Evolutionary conservation across 1,140 invertebrate genomes (phyloP).

Genomic region (Ostrea edulis): DNA sequence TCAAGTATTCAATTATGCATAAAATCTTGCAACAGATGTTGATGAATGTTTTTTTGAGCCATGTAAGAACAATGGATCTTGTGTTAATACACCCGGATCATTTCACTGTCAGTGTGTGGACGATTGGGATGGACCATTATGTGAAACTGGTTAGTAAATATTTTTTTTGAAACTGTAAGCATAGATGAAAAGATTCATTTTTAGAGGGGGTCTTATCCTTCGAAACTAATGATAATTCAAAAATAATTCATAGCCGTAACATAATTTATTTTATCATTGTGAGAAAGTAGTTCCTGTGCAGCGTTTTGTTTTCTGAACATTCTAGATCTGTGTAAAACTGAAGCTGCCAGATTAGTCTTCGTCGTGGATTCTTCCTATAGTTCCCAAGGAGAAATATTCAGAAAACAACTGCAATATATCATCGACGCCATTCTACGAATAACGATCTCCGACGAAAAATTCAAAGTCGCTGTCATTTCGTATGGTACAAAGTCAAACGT

Average conservation of each 20-base stretch:
- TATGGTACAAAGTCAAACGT: neutral
- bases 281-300: no score
- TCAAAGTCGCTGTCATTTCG: slow-evolving; percentile 25
- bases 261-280: no score
- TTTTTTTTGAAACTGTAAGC: neutral
- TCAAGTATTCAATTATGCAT: no score
- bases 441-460: neutral
- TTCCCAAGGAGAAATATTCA: neutral
- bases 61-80: slow-evolving; percentile 28
- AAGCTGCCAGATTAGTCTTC: neutral
- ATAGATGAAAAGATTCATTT: no score
- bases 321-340: slow-evolving; percentile 29
- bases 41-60: neutral
- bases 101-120: slow-evolving; percentile 21
- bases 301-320: neutral
- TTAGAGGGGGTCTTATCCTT: no score
- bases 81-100: slow-evolving; percentile 17
- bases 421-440: neutral
- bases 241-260: no score
- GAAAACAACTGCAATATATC: slow-evolving; percentile 25
- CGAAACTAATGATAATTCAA: no score
- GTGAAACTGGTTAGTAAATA: slow-evolving; percentile 2
- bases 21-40: neutral
- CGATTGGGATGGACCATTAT: neutral
- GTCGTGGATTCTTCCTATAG: slow-evolving; percentile 15